These are phyloP conservation scores for Hippocampus zosterae DNA, from an alignment of 2,113 vertebrate genomes.

Conservation along the genomic window DNA sequence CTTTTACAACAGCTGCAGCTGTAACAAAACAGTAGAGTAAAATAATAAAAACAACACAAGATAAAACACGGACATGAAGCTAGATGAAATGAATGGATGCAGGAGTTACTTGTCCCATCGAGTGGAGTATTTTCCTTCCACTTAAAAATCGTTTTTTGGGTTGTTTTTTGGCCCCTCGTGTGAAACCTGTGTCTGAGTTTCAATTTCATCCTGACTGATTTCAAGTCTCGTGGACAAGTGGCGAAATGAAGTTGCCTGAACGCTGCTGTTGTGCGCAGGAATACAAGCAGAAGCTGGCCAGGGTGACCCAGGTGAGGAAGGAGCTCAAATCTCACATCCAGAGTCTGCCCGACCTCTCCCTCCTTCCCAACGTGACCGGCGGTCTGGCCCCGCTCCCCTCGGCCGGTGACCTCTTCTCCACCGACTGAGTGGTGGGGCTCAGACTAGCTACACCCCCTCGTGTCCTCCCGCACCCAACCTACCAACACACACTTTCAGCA, in stretches of 20 bases:
- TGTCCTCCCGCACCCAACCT: constrained; percentile 23
- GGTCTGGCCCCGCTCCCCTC: constrained; percentile 94
- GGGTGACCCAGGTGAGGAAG: constrained; percentile 95
- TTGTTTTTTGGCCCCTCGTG: too few species aligned
- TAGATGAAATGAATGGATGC: too few species aligned
- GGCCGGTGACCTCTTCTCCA: constrained; percentile 96
- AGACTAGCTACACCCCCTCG: constrained; percentile 12
- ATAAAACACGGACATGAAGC: too few species aligned
- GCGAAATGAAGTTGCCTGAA: neutral
- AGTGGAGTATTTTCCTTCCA: too few species aligned
- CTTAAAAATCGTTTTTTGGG: too few species aligned
- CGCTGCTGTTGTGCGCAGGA: constrained; percentile 74
- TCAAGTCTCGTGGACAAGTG: neutral
- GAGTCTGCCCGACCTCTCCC: constrained; percentile 93
- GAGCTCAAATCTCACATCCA: constrained; percentile 99
- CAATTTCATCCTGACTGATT: too few species aligned
- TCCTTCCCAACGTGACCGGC: constrained; percentile 92
- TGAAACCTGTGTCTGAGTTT: too few species aligned
- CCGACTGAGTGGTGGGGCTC: constrained; percentile 76
- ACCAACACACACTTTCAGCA: constrained; percentile 37
- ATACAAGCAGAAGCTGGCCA: constrained; percentile 95
- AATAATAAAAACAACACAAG: too few species aligned
- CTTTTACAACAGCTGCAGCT: too few species aligned
- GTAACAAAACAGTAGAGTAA: too few species aligned
- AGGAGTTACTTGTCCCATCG: too few species aligned